Evolutionary conservation across 64 coral and sea anemone genomes (phyloP), one percentile per base, ranked within the genome.

Genomic region (Dendrophyllia cribrosa): DNA sequence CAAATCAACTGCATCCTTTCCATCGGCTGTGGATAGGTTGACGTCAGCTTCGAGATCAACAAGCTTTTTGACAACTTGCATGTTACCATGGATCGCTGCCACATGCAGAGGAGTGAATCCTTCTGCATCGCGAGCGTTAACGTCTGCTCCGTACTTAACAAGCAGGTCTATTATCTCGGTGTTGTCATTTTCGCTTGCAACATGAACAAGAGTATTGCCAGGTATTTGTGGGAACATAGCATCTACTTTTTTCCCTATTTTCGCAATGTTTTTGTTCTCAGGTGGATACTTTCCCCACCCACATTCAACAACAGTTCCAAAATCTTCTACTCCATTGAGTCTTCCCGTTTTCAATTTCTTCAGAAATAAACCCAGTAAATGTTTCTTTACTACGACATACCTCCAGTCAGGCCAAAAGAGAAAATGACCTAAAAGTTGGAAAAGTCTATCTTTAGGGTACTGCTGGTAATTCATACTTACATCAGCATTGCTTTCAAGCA

Each of bases 1-100:
- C n/a, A 77, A 10, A 6, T 77, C 75, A 55, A 17, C 75, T 10
- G 11, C 75, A 58, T 7, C 49, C n/a, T 75, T 20, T 44, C 24
- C 70, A 43, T 72, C 66, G 7, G 14, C 25, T 73, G 25, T 44
- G 7, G 55, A 9, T 16, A 44, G 20, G n/a, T n/a, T 56, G 7
- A 58, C 50, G 2, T 77, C 75, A 8, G 75, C 75, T 52, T 24
- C 15, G 7, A 55, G 49, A 2, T 77, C 50, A 77, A 77, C 51
- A 9, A 77, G 75, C 7, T 77, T 55, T 77, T 56, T 23, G 1
- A 77, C 75, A 22, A 13, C 75, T 23, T 77, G 75, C 49, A 77
- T 77, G 75, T 77, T 77, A 55, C 75, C 75, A 58, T 23, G 6
- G 3, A 77, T 77, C 51, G 75, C 75, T 77, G 49, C 75, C 5